These are phyloP conservation scores for Harlomillsia oculata DNA, from an alignment of 1,140 invertebrate species.

Conservation along the genomic window DNA sequence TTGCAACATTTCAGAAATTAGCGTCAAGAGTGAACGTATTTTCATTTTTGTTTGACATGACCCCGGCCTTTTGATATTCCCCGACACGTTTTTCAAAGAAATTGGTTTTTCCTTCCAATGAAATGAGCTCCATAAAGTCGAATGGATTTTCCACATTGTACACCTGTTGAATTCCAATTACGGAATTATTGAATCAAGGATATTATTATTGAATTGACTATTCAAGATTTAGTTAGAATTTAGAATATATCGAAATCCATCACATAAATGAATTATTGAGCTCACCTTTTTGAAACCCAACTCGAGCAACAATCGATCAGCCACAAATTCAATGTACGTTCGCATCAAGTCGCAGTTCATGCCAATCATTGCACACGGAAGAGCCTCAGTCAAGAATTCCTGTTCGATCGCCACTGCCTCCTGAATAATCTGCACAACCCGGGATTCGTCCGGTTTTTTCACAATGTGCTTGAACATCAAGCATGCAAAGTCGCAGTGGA, in stretches of 20 bases:
- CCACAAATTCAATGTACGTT: conserved; percentile 97
- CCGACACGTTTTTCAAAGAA: conserved; percentile 99
- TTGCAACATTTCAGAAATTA: conserved; percentile 70
- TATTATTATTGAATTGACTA: conserved; percentile 42
- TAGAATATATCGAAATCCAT: too few relatives aligned
- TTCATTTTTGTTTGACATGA: conserved; percentile 61
- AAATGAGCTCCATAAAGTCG: conserved; percentile 99
- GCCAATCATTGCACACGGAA: conserved; percentile 87
- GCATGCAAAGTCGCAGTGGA: conserved; percentile 98
- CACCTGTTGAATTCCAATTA: conserved; percentile 48
- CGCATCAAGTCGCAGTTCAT: conserved; percentile 97
- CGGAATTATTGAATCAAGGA: conserved; percentile 10
- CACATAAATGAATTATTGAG: too few relatives aligned
- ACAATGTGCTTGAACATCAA: conserved; percentile 90
- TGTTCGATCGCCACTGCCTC: conserved; percentile 95
- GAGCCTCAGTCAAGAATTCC: conserved; percentile 92
- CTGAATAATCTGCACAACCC: conserved; percentile 72
- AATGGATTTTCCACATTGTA: conserved; percentile 94
- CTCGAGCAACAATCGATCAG: conserved; percentile 84
- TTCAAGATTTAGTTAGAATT: too few relatives aligned
- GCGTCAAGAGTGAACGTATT: conserved; percentile 74
- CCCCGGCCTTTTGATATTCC: conserved; percentile 95
- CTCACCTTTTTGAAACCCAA: conserved; percentile 75
- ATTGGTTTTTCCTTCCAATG: conserved; percentile 96
- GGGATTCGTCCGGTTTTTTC: conserved; percentile 73